Evolutionary conservation across 2,888 invertebrate genomes (phyloP).

Genomic region (Calameuta idolon): DNA sequence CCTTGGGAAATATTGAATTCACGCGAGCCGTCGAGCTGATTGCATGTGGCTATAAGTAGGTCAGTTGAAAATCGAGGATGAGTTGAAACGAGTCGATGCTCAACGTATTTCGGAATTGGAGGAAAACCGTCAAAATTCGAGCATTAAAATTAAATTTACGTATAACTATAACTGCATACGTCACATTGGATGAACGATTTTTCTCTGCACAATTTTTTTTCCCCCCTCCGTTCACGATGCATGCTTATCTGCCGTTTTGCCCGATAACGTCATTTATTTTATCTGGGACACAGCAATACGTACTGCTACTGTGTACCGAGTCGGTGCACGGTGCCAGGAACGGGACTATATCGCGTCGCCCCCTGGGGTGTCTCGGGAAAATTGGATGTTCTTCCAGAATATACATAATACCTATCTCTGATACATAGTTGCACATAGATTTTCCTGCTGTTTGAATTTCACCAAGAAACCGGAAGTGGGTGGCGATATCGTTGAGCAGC

Average conservation of each 20-base stretch:
- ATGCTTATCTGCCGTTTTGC: background rate
- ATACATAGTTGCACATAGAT: background rate
- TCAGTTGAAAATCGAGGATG: conserved; percentile 31
- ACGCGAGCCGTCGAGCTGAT: conserved; percentile 15
- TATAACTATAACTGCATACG: background rate
- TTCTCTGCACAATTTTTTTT: background rate
- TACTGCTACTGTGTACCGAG: background rate
- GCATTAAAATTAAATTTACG: background rate
- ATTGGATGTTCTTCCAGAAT: background rate
- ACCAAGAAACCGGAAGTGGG: background rate
- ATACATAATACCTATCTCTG: background rate
- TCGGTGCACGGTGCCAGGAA: background rate
- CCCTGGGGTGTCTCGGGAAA: background rate
- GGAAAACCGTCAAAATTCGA: background rate
- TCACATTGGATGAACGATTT: background rate
- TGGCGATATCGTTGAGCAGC: background rate
- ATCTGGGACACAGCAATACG: background rate
- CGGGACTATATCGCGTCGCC: background rate
- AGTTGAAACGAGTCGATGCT: background rate
- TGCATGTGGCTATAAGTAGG: conserved; percentile 43
- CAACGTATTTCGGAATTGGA: background rate
- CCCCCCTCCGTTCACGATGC: background rate
- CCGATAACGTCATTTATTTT: background rate
- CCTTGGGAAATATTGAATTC: conserved; percentile 44
- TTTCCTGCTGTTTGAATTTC: background rate